Evolutionary conservation across 2,888 invertebrate species (phyloP).

Genomic region (Xanthostigma xanthostigma): DNA sequence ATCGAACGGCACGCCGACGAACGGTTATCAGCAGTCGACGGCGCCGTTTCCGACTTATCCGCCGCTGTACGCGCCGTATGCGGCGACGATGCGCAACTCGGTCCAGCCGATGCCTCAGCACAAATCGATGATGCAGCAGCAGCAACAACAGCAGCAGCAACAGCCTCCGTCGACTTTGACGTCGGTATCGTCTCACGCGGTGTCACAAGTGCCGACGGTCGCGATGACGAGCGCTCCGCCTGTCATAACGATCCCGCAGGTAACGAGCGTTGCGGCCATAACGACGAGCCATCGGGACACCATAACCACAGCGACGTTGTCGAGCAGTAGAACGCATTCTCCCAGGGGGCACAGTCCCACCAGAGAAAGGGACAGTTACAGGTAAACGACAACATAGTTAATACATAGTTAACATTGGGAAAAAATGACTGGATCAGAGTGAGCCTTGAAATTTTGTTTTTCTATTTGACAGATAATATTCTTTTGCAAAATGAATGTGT

Average conservation of each 20-base stretch:
- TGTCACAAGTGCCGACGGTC: slow-evolving; percentile 35
- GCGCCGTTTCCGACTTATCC: slow-evolving; percentile 35
- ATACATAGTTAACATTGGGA: too few relatives aligned
- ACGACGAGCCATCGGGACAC: slow-evolving; percentile 32
- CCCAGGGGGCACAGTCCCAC: slow-evolving; percentile 65
- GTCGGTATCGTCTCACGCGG: slow-evolving; percentile 34
- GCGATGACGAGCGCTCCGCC: slow-evolving; percentile 24
- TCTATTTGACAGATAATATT: too few relatives aligned
- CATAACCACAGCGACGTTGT: slow-evolving; percentile 27
- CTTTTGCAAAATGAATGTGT: too few relatives aligned
- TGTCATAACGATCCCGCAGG: slow-evolving; percentile 26
- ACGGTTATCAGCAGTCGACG: slow-evolving; percentile 24
- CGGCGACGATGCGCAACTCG: slow-evolving; percentile 25
- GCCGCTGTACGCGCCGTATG: slow-evolving; percentile 66
- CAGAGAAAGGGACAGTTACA: slow-evolving; percentile 73
- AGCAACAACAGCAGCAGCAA: slow-evolving; percentile 18
- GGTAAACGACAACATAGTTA: slow-evolving; percentile 33
- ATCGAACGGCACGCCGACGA: slow-evolving; percentile 35
- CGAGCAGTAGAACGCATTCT: slow-evolving; percentile 45
- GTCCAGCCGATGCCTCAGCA: neutral
- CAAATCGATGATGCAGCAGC: slow-evolving; percentile 15
- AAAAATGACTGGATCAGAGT: too few relatives aligned
- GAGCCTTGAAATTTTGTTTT: too few relatives aligned
- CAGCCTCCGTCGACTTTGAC: slow-evolving; percentile 26
- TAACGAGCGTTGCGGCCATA: slow-evolving; percentile 24